phyloP scores from a whole-genome alignment of 2,113 vertebrate species.

The Gymnocephalus cernua region DNA sequence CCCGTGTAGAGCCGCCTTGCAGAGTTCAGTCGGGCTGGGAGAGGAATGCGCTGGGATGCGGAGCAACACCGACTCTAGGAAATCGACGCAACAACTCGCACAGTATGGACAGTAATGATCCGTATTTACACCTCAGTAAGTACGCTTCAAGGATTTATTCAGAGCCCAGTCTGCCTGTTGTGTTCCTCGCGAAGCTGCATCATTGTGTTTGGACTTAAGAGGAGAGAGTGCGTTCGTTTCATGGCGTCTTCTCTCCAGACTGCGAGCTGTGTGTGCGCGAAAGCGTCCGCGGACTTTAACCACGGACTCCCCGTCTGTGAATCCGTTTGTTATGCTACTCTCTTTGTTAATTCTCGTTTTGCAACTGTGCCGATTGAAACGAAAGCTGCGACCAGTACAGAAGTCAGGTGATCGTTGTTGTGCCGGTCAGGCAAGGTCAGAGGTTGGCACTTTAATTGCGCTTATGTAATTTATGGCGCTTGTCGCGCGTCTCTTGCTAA shows the following conservation, averaged over 20 bases:
- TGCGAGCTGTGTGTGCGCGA: constrained; percentile 41
- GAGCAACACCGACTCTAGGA: constrained; percentile 73
- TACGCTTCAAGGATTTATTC: constrained; percentile 21
- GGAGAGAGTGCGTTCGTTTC: constrained; percentile 59
- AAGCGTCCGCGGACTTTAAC: constrained; percentile 67
- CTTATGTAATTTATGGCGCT: constrained; percentile 86
- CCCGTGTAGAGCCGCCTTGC: constrained; percentile 77
- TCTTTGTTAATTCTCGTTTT: constrained; percentile 23
- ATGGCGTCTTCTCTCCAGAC: constrained; percentile 65
- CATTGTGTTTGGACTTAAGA: constrained; percentile 47
- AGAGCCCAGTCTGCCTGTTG: background rate
- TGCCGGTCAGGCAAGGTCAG: constrained; percentile 85
- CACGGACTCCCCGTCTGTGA: constrained; percentile 13
- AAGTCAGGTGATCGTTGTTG: constrained; percentile 82
- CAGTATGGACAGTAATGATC: constrained; percentile 85
- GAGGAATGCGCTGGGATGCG: constrained; percentile 84
- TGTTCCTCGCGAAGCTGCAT: background rate
- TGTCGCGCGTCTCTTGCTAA: constrained; percentile 76
- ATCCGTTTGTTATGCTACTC: constrained; percentile 25
- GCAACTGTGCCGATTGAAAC: constrained; percentile 50
- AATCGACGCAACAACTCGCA: constrained; percentile 73
- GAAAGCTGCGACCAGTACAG: constrained; percentile 65
- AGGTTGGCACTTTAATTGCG: constrained; percentile 88
- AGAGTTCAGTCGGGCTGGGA: constrained; percentile 76
- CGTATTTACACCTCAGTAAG: constrained; percentile 86